These are phyloP conservation scores for Aegotheles bennettii DNA, from an alignment of 2,113 vertebrate genomes.

Conservation along the genomic window DNA sequence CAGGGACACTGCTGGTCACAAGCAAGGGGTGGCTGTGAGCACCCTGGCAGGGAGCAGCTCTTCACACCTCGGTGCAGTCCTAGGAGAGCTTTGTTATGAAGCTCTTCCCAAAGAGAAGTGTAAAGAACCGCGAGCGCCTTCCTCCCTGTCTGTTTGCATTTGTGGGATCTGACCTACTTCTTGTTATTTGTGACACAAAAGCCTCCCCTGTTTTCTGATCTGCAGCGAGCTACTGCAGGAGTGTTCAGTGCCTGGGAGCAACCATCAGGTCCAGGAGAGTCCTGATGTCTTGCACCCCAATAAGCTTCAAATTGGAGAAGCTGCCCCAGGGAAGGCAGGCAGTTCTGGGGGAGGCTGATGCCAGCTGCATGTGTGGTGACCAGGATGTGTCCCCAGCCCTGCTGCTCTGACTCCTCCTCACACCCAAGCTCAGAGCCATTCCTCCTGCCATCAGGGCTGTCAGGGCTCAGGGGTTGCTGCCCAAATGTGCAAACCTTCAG, in stretches of 20 bases:
- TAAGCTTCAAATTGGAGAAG: neutral
- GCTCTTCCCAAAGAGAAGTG: neutral
- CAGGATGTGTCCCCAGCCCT: neutral
- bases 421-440: rapidly evolving
- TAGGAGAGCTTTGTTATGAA: neutral
- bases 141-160: slow-evolving; percentile 31
- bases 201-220: neutral
- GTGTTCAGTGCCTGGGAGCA: neutral
- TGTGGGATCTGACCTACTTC: slow-evolving; percentile 57
- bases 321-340: neutral
- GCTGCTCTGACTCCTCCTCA: neutral
- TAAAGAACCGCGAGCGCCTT: neutral
- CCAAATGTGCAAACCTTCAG: neutral
- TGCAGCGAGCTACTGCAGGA: neutral
- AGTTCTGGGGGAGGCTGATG: neutral
- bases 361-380: rapidly evolving
- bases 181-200: neutral
- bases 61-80: rapidly evolving
- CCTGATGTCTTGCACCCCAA: rapidly evolving
- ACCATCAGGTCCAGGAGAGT: neutral
- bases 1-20: rapidly evolving
- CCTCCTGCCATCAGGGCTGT: rapidly evolving
- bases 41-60: neutral
- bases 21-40: rapidly evolving
- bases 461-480: rapidly evolving